Evolutionary conservation across 1,140 invertebrate species (phyloP), one percentile per base, ranked within the genome.

Genomic region (Dendroctonus ponderosae): DNA sequence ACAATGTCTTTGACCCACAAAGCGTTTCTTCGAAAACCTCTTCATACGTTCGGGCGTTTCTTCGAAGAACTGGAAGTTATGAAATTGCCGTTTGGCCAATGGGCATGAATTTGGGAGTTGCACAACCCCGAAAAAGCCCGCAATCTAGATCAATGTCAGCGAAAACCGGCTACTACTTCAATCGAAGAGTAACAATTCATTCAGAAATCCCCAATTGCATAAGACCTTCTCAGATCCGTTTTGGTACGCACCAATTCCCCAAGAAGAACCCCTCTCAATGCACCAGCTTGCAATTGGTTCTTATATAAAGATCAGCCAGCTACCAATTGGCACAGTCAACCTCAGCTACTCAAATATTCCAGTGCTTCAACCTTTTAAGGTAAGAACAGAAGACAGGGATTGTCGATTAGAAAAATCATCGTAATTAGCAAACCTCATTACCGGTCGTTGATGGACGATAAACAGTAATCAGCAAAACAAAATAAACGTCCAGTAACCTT

Each of bases 201-300:
- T 66, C 64, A 66, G 56, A 66, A 66, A 59, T 58, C 48, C 64
- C 64, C 50, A 54, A 46, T 5, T 37, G n/a, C 62, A 65, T 65
- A 65, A 65, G 40, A 15, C 38, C 51, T 65, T 65, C 64, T 51
- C 7, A 61, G 65, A 67, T 67, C 65, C 65, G 65, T 61, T 46
- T 59, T 59, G 41, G 57, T 53, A 67, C 51, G 65, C 65, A 67
- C 65, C 58, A 61, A 67, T 67, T 67, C 65, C 43, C 51, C 44
- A 38, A 44, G 51, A 14, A 52, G 40, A 38, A 59, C 50, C 65
- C 65, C 65, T 37, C 12, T 41, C 43, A 11, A 15, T 46, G 12
- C 42, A 46, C 14, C 57, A 59, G 26, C 15, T 7, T 7, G n/a
- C 8, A 8, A n/a, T 46, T 44, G n/a, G 12, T n/a, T 41, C 26